Percentiles rank a stretch among this genome's conserved stretches.
phyloP scores from a whole-genome alignment of 2,113 vertebrate species.

The Pelmatolapia mariae region DNA sequence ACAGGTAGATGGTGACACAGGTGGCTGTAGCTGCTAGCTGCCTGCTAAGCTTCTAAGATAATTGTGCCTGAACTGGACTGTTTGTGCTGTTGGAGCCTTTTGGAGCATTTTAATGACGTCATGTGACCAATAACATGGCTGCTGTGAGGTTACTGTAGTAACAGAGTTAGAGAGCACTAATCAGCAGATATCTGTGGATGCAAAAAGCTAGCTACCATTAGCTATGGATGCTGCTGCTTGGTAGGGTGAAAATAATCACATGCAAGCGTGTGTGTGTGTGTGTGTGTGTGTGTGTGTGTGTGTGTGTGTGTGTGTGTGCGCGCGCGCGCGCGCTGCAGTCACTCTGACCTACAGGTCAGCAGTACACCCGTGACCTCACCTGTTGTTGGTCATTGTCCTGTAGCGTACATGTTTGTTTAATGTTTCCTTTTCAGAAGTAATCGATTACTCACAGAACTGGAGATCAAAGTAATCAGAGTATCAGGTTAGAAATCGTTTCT shows the following conservation, averaged over 20 bases:
- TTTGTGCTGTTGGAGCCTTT: background rate
- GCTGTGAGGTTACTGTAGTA: background rate
- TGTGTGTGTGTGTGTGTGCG: too few species aligned
- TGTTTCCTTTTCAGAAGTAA: background rate
- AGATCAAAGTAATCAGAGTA: background rate
- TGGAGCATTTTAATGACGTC: background rate
- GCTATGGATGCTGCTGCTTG: background rate
- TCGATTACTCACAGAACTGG: background rate
- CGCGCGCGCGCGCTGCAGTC: fast-evolving
- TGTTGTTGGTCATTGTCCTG: fast-evolving
- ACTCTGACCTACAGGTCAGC: background rate
- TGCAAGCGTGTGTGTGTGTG: background rate
- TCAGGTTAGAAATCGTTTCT: background rate
- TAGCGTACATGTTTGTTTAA: background rate
- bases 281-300: fast-evolving
- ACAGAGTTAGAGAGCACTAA: fast-evolving
- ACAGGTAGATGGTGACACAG: background rate
- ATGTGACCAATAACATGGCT: background rate
- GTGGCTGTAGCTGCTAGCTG: background rate
- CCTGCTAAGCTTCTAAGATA: background rate
- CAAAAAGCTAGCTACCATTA: background rate
- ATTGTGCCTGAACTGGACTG: background rate
- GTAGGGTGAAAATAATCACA: background rate
- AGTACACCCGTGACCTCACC: background rate
- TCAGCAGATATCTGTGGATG: background rate